A percentile compares a stretch with the other conserved stretches of the same genome.
These are phyloP conservation scores for Sinocyclocheilus grahami DNA, from an alignment of 2,113 vertebrate species.

Conservation along the genomic window DNA sequence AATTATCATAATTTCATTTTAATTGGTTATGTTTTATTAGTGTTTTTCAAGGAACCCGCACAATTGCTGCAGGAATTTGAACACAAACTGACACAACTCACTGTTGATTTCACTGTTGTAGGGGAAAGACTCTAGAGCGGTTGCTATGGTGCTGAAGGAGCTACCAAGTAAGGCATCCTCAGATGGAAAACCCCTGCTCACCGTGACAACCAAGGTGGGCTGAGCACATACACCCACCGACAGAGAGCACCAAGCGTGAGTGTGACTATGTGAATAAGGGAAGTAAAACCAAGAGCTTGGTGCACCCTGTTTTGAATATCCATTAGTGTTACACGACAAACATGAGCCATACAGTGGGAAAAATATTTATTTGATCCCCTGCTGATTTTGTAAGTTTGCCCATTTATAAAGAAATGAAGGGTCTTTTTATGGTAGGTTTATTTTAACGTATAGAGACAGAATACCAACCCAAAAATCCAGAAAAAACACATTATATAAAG, in stretches of 20 bases:
- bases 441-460: too few species aligned
- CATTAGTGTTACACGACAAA: constrained; percentile 32
- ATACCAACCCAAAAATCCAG: too few species aligned
- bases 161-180: constrained; percentile 93
- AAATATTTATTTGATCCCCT: too few species aligned
- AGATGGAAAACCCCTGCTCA: constrained; percentile 93
- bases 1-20: not conserved
- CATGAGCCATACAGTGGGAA: constrained; percentile 20
- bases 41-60: not conserved
- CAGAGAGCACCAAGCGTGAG: constrained; percentile 62
- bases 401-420: too few species aligned
- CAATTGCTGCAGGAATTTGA: not conserved
- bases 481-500: too few species aligned
- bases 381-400: too few species aligned
- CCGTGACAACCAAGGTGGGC: constrained; percentile 95
- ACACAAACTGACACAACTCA: constrained; percentile 78
- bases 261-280: constrained; percentile 45
- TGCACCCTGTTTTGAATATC: constrained; percentile 27
- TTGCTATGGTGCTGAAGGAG: constrained; percentile 99
- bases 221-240: constrained; percentile 80
- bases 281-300: constrained; percentile 26
- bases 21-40: constrained; percentile 14
- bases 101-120: constrained; percentile 95
- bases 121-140: constrained; percentile 94
- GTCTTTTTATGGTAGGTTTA: too few species aligned